These are phyloP conservation scores for Sciurus niger DNA, from an alignment of 2,113 vertebrate genomes.

Conservation along the genomic window DNA sequence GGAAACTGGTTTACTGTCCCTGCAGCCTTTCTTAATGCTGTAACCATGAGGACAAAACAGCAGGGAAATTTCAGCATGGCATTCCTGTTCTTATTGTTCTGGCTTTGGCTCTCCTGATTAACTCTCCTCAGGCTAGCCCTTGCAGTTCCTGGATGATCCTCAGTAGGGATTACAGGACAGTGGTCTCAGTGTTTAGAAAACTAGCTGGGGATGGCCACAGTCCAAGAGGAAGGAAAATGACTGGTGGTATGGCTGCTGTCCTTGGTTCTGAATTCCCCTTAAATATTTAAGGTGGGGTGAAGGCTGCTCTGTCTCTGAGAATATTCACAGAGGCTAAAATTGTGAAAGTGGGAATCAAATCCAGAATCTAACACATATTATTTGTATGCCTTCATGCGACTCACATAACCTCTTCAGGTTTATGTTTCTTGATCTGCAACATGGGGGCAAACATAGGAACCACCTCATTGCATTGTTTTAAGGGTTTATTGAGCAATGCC, in stretches of 20 bases:
- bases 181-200: not conserved
- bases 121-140: not conserved
- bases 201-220: not conserved
- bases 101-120: not conserved
- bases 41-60: not conserved
- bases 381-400: not conserved
- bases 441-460: not conserved
- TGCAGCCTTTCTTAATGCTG: constrained; percentile 20
- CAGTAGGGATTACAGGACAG: not conserved
- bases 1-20: constrained; percentile 61
- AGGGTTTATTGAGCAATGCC: not conserved
- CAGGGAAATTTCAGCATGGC: not conserved
- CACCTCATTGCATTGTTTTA: not conserved
- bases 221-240: not conserved
- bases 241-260: not conserved
- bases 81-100: not conserved
- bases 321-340: not conserved
- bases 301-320: not conserved
- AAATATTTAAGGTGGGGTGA: not conserved
- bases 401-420: not conserved
- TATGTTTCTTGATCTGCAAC: constrained; percentile 22
- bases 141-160: not conserved
- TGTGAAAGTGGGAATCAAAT: not conserved
- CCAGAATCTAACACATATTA: not conserved
- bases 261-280: not conserved